phyloP scores from a whole-genome alignment of 2,888 invertebrate species.

The Tenthredo distinguenda region DNA sequence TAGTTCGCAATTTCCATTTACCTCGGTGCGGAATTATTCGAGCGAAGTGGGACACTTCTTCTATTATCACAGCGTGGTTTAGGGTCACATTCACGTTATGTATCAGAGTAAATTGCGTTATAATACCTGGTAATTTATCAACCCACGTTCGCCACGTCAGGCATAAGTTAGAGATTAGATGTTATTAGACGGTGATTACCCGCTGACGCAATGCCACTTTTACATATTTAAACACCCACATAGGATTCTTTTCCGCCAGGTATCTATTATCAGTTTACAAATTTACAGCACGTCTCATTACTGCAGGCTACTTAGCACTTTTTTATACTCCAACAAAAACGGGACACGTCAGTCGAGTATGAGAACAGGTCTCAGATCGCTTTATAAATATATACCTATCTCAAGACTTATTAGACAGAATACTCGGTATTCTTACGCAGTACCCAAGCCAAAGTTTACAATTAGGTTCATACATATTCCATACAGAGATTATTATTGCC shows the following conservation, averaged over 20 bases:
- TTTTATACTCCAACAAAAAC: slow-evolving; percentile 6
- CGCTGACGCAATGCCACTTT: slow-evolving; percentile 49
- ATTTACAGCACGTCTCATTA: slow-evolving; percentile 48
- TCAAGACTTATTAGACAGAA: slow-evolving; percentile 10
- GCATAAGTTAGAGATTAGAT: slow-evolving; percentile 50
- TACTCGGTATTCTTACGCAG: neutral
- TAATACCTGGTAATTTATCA: slow-evolving; percentile 47
- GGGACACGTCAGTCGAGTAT: slow-evolving; percentile 33
- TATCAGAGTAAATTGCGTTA: slow-evolving; percentile 49
- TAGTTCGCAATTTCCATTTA: neutral
- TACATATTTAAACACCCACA: slow-evolving; percentile 48
- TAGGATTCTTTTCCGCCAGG: slow-evolving; percentile 19
- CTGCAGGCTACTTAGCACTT: slow-evolving; percentile 19
- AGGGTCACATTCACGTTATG: slow-evolving; percentile 19
- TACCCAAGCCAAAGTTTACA: neutral
- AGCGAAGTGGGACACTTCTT: neutral
- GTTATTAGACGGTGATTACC: slow-evolving; percentile 46
- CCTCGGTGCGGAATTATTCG: slow-evolving; percentile 7
- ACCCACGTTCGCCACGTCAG: slow-evolving; percentile 48
- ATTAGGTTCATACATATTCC: neutral
- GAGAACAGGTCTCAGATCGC: slow-evolving; percentile 1
- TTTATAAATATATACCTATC: slow-evolving; percentile 3
- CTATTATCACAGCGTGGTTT: slow-evolving; percentile 24
- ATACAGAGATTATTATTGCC: neutral
- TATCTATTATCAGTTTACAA: slow-evolving; percentile 48